These are phyloP conservation scores for Burhinus oedicnemus DNA, from an alignment of 2,113 vertebrate species.

Conservation along the genomic window DNA sequence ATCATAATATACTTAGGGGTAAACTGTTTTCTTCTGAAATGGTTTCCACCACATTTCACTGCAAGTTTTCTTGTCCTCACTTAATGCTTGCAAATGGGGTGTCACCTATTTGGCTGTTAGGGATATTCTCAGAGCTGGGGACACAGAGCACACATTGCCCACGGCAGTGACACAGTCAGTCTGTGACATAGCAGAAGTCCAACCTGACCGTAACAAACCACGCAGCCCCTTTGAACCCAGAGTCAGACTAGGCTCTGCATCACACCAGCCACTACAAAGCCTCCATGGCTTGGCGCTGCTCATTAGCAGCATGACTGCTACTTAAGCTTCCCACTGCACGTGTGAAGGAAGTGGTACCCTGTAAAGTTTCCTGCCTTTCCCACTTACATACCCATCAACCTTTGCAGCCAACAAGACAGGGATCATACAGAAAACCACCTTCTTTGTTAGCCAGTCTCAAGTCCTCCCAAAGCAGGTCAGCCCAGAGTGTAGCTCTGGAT, in stretches of 20 bases:
- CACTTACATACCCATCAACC: not conserved
- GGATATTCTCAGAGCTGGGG: not conserved
- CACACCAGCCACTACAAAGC: not conserved
- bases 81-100: not conserved
- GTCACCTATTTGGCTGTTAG: not conserved
- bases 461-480: not conserved
- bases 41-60: not conserved
- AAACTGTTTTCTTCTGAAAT: not conserved
- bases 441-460: not conserved
- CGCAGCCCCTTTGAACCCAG: not conserved
- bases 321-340: not conserved
- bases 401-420: not conserved
- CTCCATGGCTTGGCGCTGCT: not conserved
- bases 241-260: not conserved
- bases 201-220: not conserved
- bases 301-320: not conserved
- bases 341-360: not conserved
- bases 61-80: not conserved
- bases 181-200: not conserved
- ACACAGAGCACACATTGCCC: not conserved
- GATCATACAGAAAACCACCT: not conserved
- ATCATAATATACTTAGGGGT: not conserved
- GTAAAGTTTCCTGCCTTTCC: not conserved
- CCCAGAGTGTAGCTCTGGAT: not conserved
- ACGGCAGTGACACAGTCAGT: rapidly evolving